A percentile compares a stretch with the other conserved stretches of the same genome.
These are phyloP conservation scores for Temnothorax unifasciatus DNA, from an alignment of 2,888 invertebrate species.

Conservation along the genomic window DNA sequence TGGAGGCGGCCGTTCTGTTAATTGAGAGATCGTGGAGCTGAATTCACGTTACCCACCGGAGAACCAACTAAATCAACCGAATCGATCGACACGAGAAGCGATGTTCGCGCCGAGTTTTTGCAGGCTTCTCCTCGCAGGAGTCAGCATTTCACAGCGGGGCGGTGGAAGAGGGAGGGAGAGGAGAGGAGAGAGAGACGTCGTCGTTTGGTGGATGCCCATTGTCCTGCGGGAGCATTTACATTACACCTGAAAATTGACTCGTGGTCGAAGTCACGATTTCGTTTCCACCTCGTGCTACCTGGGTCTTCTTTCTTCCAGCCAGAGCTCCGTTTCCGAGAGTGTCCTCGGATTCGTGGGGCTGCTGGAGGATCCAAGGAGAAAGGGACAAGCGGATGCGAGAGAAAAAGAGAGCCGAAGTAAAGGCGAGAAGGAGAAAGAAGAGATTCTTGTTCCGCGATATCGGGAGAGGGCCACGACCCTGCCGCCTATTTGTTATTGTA, in stretches of 20 bases:
- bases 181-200: slow-evolving; percentile 27
- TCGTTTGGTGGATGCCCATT: slow-evolving; percentile 67
- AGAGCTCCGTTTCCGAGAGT: slow-evolving; percentile 44
- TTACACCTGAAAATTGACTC: slow-evolving; percentile 71
- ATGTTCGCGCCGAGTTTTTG: slow-evolving; percentile 67
- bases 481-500: slow-evolving; percentile 83
- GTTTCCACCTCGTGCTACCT: slow-evolving; percentile 56
- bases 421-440: slow-evolving; percentile 33
- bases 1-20: slow-evolving; percentile 17
- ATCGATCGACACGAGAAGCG: slow-evolving; percentile 63
- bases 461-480: slow-evolving; percentile 63
- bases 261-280: slow-evolving; percentile 70
- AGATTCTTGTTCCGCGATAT: slow-evolving; percentile 73
- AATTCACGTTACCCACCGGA: slow-evolving; percentile 34
- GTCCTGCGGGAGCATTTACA: slow-evolving; percentile 73
- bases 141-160: slow-evolving; percentile 63
- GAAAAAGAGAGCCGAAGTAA: slow-evolving; percentile 17
- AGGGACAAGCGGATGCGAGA: slow-evolving; percentile 28
- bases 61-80: slow-evolving; percentile 67
- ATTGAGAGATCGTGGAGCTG: slow-evolving; percentile 61
- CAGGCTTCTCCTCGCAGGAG: slow-evolving; percentile 55
- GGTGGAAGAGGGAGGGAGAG: neutral
- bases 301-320: slow-evolving; percentile 50
- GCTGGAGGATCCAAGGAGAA: slow-evolving; percentile 8
- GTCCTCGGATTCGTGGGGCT: slow-evolving; percentile 35